Evolutionary conservation across 2,113 vertebrate genomes (phyloP), one percentile per base, ranked within the genome.

Genomic region (Tichodroma muraria): DNA sequence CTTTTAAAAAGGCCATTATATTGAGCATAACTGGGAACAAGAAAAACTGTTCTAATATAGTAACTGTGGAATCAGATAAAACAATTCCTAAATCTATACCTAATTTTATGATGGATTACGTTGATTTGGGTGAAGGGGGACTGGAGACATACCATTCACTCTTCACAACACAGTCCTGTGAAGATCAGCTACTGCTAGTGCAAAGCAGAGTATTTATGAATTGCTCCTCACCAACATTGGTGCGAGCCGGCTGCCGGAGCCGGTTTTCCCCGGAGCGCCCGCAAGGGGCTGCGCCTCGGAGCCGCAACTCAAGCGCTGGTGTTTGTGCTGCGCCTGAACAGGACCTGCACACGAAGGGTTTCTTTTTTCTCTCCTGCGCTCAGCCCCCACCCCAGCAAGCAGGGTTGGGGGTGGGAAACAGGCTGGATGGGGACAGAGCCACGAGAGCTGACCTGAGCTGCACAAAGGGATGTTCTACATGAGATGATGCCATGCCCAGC

Each of bases 161-260:
- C 30, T 50, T 30, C 59, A n/a, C 61, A 63, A 23, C 65, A 52
- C 11, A 75, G 25, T 7, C 27, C 44, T 11, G 21, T 19, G 40
- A 60, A 71, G 19, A 80, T 24, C 37, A 89, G 2, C 4, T 14
- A 30, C 28, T 65, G 31, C 21, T 12, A 59, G 35, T 14, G 59
- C 77, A 82, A 47, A 0, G 0, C 0, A 37, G 13, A 56, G 8
- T 6, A 24, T 30, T 22, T 10, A 8, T 3, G 6, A 23, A 10
- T 1, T 11, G 11, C 4, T 66, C 25, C 44, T 28, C 82, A 59
- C 2, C n/a, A 50, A 7, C 5, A 10, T 0, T 3, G 4, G 14
- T 15, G 22, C 4, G 31, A 45, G 27, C 8, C 16, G 38, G 38
- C 44, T 60, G 40, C 68, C 30, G n/a, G 15, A 53, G 57, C 11